These are phyloP conservation scores for Tichodroma muraria DNA, from an alignment of 2,113 vertebrate species.

Conservation along the genomic window DNA sequence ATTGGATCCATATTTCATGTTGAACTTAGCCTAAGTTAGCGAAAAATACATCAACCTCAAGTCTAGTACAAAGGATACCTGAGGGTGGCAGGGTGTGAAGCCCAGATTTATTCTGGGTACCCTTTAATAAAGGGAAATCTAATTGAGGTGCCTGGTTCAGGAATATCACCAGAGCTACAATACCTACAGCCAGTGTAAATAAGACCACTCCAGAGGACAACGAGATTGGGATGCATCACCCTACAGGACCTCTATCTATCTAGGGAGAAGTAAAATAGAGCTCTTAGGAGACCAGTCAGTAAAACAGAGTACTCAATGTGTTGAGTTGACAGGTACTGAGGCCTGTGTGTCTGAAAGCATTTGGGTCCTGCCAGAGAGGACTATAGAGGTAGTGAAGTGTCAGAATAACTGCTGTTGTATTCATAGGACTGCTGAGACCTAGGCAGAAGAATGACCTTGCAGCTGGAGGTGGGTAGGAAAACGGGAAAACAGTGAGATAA, in stretches of 20 bases:
- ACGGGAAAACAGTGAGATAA: not conserved
- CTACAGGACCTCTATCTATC: not conserved
- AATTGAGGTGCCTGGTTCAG: not conserved
- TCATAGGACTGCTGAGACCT: not conserved
- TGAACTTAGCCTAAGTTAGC: not conserved
- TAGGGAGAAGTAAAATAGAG: not conserved
- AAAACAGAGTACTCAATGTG: not conserved
- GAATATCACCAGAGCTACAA: not conserved
- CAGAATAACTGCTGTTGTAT: not conserved
- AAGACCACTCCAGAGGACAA: not conserved
- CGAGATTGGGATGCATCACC: not conserved
- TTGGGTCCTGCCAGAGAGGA: not conserved
- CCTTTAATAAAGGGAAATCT: not conserved
- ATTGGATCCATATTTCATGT: not conserved
- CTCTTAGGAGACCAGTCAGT: not conserved
- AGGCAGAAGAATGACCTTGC: not conserved
- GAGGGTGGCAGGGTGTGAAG: not conserved
- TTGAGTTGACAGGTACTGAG: not conserved
- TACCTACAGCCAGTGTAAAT: not conserved
- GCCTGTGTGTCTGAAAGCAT: not conserved
- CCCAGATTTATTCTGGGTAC: not conserved
- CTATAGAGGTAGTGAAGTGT: not conserved
- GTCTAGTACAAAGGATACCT: not conserved
- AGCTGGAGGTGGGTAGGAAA: not conserved
- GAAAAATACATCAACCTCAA: not conserved